Evolutionary conservation across 2,113 vertebrate species (phyloP).

Genomic region (Cichladusa arquata): DNA sequence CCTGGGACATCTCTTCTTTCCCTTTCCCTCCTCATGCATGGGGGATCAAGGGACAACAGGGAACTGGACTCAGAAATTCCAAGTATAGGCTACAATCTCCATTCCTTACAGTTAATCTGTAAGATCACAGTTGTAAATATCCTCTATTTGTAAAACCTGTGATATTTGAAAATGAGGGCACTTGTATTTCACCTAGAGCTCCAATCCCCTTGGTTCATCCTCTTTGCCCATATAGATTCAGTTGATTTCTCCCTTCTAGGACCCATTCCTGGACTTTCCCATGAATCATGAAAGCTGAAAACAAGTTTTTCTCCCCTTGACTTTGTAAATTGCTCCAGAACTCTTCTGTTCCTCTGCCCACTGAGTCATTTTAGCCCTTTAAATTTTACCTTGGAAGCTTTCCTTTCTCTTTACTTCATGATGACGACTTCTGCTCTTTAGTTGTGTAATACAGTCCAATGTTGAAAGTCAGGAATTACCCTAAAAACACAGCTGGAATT

Average conservation of each 20-base stretch:
- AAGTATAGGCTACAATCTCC: background rate
- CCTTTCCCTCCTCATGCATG: background rate
- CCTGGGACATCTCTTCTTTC: constrained; percentile 19
- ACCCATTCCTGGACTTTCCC: background rate
- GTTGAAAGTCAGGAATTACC: background rate
- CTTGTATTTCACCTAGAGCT: background rate
- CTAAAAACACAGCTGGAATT: background rate
- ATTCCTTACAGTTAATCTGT: background rate
- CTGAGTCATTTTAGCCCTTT: background rate
- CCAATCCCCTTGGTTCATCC: background rate
- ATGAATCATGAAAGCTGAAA: background rate
- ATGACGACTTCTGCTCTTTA: background rate
- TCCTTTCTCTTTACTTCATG: background rate
- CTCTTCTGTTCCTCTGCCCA: background rate
- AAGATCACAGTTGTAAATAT: background rate
- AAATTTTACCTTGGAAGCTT: background rate
- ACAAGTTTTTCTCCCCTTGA: background rate
- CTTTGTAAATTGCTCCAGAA: background rate
- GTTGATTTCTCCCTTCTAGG: background rate
- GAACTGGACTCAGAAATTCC: background rate
- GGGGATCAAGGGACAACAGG: background rate
- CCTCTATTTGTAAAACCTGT: background rate
- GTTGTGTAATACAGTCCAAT: background rate
- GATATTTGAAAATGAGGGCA: background rate
- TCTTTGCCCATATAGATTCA: background rate